Base-by-base conservation (phyloP, 1,140 invertebrate genomes). In the Heterodera schachtii region DNA sequence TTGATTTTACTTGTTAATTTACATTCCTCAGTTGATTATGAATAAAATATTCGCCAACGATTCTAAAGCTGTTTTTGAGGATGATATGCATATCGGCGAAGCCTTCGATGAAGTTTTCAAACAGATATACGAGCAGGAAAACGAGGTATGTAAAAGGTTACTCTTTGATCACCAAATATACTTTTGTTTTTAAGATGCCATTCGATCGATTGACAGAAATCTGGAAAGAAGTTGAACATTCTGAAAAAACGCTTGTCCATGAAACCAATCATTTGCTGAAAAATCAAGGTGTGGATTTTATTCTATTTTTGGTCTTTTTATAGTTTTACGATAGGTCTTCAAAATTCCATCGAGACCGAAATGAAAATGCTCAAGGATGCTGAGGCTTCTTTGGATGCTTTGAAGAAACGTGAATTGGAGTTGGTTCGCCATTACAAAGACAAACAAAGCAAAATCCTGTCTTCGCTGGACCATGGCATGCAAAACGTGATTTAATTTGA, bases 81-180 rank as follows among this genome's bases (percentile, higher is more conserved):
- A 64, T 64, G 57, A 64, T 19, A 5, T 19, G 57, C 13, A 64
- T 5, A 64, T 64, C 19, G 57, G 19, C 1, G 57, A 64, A 64
- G 57, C 57, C 11, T 64, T 64, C 57, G 69, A 41, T 41, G 21
- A 71, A 71, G 31, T 71, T 64, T 64, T 64, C 57, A 64, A 64
- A 16, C 57, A 64, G 57, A 64, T 64, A 64, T 19, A 64, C 3
- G 57, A 64, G 57, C 13, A 64, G 11, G 57, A 64, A 64, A 64
- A 64, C 57, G 16, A 64, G 5, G 57, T 64, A 5, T 11, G 16
- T 21, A 16, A 19, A 1, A 0, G 3, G 5, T 64, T 19, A 21
- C 16, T 19, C 16, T 19, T 64, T 64, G 5, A 19, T 19, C 19
- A 19, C 4, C 1, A 64, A 52, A 2, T 31, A 31, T 31, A 31